A percentile compares a stretch with the other conserved stretches of the same genome.
Conservation (phyloP, 2,113 vertebrate species). For the Notiomystis cincta region DNA sequence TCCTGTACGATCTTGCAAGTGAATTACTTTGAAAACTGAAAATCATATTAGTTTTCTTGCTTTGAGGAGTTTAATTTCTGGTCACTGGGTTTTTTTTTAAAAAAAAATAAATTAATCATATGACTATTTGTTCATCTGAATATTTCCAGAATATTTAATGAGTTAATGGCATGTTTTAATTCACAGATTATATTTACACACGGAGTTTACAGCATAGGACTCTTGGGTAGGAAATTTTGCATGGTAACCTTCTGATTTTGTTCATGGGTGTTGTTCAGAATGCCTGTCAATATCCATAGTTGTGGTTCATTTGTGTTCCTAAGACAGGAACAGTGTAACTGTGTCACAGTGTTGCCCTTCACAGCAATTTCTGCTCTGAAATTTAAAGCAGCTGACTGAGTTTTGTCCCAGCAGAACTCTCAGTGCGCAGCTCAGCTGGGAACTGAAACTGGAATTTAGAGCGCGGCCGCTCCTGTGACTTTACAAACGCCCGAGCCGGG, state of each 20-base stretch:
- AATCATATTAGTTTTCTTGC: not conserved
- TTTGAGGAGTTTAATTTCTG: not conserved
- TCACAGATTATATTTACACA: not conserved
- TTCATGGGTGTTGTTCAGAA: not conserved
- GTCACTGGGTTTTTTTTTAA: not conserved
- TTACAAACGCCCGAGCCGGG: not conserved
- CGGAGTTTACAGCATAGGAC: not conserved
- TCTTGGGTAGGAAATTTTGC: not conserved
- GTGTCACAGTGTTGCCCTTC: not conserved
- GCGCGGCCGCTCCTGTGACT: not conserved
- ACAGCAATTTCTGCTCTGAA: not conserved
- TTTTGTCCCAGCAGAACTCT: not conserved
- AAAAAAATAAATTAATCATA: not conserved
- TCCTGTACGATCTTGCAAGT: not conserved
- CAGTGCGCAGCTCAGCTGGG: not conserved
- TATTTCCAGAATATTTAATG: not conserved
- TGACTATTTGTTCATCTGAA: not conserved
- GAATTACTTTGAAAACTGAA: not conserved
- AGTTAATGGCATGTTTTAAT: not conserved
- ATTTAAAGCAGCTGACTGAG: not conserved
- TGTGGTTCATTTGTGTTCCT: not conserved
- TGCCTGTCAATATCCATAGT: not conserved
- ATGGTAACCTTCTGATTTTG: not conserved
- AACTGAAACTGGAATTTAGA: not conserved
- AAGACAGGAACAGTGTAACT: not conserved